These are phyloP conservation scores for Mus caroli DNA, from an alignment of 2,797 vertebrate genomes.

Conservation along the genomic window DNA sequence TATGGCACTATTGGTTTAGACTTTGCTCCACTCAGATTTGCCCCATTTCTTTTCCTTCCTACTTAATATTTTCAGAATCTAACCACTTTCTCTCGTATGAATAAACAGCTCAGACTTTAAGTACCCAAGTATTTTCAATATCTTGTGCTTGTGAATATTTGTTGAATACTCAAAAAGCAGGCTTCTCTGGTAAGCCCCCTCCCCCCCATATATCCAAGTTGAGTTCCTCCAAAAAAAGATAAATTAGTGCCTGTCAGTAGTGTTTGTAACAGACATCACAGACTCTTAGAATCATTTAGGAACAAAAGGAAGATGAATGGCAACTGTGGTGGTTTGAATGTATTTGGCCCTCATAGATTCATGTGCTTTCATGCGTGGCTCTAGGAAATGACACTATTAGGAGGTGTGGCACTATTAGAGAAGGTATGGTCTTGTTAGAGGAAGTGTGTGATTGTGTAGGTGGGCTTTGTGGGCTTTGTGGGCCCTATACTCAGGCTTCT, in stretches of 20 bases:
- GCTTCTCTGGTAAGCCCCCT: not conserved
- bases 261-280: not conserved
- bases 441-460: not conserved
- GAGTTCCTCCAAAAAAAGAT: not conserved
- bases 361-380: not conserved
- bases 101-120: not conserved
- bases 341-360: not conserved
- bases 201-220: not conserved
- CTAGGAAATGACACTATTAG: not conserved
- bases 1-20: not conserved
- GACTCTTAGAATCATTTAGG: not conserved
- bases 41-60: not conserved
- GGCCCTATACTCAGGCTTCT: not conserved
- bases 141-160: not conserved
- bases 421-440: not conserved
- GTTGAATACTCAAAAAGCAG: constrained; percentile 5
- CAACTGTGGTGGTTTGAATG: not conserved
- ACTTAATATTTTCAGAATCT: not conserved
- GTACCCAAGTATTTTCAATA: constrained; percentile 34
- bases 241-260: not conserved
- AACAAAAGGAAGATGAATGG: constrained; percentile 29
- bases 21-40: not conserved
- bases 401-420: not conserved
- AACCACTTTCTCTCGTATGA: not conserved
- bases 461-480: not conserved